Conservation (phyloP, 2,797 vertebrate genomes). For the Crocodylus rhombifer region DNA sequence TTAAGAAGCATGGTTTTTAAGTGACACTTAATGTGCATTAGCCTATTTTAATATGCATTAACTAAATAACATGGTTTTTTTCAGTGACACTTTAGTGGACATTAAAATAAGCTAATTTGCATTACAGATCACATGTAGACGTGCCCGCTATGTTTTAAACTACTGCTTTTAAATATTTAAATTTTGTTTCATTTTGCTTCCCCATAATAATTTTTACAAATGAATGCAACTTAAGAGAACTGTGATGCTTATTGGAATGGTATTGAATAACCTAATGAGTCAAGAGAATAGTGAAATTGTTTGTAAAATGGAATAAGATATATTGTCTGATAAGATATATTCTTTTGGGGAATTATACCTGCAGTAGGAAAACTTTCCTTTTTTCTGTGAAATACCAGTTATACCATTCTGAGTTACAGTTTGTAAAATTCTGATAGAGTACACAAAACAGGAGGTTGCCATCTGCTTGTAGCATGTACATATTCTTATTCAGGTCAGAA, state of each 20-base stretch:
- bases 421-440: background rate
- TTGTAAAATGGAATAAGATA: background rate
- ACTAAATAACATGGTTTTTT: too few species aligned
- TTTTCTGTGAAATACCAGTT: background rate
- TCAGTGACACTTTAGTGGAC: too few species aligned
- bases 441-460: background rate
- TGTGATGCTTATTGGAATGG: background rate
- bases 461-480: constrained; percentile 16
- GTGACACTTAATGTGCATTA: too few species aligned
- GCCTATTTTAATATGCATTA: too few species aligned
- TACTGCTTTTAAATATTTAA: background rate
- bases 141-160: background rate
- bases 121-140: too few species aligned
- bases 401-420: background rate
- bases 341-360: background rate
- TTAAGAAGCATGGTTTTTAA: too few species aligned
- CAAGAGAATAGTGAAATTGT: background rate
- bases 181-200: background rate
- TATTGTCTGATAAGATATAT: background rate
- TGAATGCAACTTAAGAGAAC: background rate
- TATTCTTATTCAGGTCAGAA: constrained; percentile 25
- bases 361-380: background rate
- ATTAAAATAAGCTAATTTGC: too few species aligned
- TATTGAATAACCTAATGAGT: rapidly evolving
- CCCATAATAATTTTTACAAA: background rate